Evolutionary conservation across 2,888 invertebrate species (phyloP).

Genomic region (Drosophila paramelanica): DNA sequence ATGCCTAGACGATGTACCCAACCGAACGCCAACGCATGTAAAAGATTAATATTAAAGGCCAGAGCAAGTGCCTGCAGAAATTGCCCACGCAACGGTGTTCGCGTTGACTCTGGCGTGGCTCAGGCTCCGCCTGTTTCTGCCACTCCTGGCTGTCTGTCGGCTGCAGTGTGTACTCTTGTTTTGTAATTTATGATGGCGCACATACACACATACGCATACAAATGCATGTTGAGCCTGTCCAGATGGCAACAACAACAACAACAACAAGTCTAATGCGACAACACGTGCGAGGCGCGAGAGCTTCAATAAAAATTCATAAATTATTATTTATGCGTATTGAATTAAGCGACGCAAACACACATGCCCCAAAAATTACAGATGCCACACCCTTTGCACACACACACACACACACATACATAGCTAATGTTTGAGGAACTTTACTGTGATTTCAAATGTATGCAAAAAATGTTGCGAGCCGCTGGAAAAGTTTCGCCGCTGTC

Average conservation of each 20-base stretch:
- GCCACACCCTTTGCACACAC: neutral
- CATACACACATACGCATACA: neutral
- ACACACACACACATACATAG: conserved; percentile 1
- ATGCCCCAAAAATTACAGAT: conserved; percentile 12
- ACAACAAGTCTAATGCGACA: conserved; percentile 6
- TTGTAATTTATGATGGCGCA: conserved; percentile 47
- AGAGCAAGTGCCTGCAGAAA: conserved; percentile 18
- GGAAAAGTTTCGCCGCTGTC: conserved; percentile 61
- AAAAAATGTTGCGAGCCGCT: conserved; percentile 27
- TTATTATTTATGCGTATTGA: conserved; percentile 73
- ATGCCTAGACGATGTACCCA: conserved; percentile 8
- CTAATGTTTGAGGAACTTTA: conserved; percentile 20
- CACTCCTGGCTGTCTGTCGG: conserved; percentile 3
- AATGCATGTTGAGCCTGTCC: neutral
- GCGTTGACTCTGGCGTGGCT: neutral
- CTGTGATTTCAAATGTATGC: conserved; percentile 66
- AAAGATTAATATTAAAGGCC: conserved; percentile 37
- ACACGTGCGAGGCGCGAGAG: conserved; percentile 32
- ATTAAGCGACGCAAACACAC: conserved; percentile 45
- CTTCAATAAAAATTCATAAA: conserved; percentile 73
- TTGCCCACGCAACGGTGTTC: conserved; percentile 22
- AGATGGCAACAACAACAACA: neutral
- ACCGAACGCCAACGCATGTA: conserved; percentile 11
- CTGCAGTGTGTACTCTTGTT: conserved; percentile 24
- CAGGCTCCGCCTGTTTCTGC: neutral